Percentiles rank a stretch among this genome's conserved stretches.
These are phyloP conservation scores for Piprites chloris DNA, from an alignment of 2,113 vertebrate species.

Conservation along the genomic window DNA sequence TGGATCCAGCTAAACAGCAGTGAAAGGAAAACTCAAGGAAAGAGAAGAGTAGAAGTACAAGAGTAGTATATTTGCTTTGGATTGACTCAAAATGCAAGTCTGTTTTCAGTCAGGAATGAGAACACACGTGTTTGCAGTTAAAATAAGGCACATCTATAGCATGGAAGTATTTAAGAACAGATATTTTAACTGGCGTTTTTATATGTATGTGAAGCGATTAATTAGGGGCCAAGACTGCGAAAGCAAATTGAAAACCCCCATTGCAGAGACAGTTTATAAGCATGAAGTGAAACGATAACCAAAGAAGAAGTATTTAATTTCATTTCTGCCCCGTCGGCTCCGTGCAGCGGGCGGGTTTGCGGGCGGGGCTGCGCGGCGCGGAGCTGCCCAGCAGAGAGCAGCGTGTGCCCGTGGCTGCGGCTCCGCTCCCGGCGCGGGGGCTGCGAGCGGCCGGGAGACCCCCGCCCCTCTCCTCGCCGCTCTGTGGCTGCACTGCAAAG, in stretches of 20 bases:
- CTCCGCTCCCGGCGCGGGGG: neutral
- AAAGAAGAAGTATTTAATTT: no score
- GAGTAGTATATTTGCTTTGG: neutral
- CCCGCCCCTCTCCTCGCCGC: no score
- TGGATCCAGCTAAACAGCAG: neutral
- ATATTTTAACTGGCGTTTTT: neutral
- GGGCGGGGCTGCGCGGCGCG: accelerated
- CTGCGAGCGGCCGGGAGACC: neutral
- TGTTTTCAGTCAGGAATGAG: neutral
- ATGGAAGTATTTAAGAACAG: neutral
- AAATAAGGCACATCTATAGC: neutral
- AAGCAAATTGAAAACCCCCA: neutral
- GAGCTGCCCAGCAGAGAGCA: neutral
- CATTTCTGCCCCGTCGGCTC: accelerated
- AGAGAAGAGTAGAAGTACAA: neutral
- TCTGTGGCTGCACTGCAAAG: neutral
- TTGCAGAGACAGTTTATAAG: neutral
- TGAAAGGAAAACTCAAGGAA: neutral
- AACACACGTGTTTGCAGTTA: accelerated
- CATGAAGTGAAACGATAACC: neutral
- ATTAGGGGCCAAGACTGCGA: neutral
- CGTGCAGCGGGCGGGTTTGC: accelerated
- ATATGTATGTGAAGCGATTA: accelerated
- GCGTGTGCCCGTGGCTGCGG: neutral
- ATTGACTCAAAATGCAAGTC: neutral